Evolutionary conservation across 2,113 vertebrate species (phyloP).

Genomic region (Pangasianodon hypophthalmus): DNA sequence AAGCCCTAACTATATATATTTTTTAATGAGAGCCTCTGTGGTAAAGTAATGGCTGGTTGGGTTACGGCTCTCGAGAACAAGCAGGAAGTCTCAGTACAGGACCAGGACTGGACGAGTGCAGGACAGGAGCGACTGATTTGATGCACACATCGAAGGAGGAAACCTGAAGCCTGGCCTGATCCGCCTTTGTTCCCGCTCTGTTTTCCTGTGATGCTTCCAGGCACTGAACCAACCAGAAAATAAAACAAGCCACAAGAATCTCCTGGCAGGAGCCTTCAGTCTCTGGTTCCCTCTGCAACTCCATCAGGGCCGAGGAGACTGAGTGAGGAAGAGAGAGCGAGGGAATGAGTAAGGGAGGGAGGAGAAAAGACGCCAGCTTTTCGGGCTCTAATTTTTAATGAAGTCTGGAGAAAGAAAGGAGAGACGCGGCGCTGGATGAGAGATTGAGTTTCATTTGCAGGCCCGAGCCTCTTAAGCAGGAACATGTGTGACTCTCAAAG

Average conservation of each 20-base stretch:
- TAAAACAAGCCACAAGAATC: slow-evolving; percentile 57
- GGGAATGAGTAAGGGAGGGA: not conserved
- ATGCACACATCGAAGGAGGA: not conserved
- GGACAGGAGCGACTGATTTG: slow-evolving; percentile 17
- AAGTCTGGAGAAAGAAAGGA: slow-evolving; percentile 66
- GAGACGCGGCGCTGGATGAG: slow-evolving; percentile 56
- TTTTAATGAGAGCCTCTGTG: slow-evolving; percentile 79
- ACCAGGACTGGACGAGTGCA: slow-evolving; percentile 9
- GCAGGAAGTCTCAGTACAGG: slow-evolving; percentile 70
- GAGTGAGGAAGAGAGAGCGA: not conserved
- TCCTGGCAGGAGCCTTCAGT: slow-evolving; percentile 28
- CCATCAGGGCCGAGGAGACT: slow-evolving; percentile 23
- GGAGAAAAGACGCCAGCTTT: slow-evolving; percentile 46
- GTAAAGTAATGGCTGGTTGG: slow-evolving; percentile 75
- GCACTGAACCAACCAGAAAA: slow-evolving; percentile 49
- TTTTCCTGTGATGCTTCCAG: slow-evolving; percentile 48
- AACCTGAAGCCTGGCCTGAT: slow-evolving; percentile 21
- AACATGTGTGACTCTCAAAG: slow-evolving; percentile 73
- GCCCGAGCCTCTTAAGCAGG: slow-evolving; percentile 70
- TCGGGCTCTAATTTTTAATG: slow-evolving; percentile 60
- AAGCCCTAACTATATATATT: slow-evolving; percentile 79
- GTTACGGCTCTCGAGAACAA: slow-evolving; percentile 59
- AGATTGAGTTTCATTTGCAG: slow-evolving; percentile 71
- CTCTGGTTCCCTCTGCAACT: slow-evolving; percentile 34
- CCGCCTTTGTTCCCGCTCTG: slow-evolving; percentile 40